phyloP scores from a whole-genome alignment of 2,888 invertebrate species.

The Homarus gammarus region DNA sequence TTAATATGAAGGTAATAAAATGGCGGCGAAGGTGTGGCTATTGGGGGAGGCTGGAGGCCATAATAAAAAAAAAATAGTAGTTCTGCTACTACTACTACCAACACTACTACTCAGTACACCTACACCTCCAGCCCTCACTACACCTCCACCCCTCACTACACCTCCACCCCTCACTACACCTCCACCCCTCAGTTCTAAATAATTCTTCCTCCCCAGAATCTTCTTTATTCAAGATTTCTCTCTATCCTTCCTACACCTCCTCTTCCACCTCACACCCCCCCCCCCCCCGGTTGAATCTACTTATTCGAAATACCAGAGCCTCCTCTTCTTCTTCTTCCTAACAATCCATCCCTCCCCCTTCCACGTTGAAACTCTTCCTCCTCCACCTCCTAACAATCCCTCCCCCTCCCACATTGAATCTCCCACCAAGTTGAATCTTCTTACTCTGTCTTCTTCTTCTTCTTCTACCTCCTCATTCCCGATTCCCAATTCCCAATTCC shows the following conservation, averaged over 20 bases:
- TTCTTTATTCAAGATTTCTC: background rate
- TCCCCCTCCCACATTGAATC: slow-evolving; percentile 8
- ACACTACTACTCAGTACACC: no score
- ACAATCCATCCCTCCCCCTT: background rate
- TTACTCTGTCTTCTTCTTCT: slow-evolving; percentile 19
- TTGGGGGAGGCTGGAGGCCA: no score
- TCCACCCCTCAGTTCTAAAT: no score
- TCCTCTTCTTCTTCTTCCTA: background rate
- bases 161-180: background rate
- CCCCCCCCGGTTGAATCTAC: background rate
- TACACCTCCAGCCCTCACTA: no score
- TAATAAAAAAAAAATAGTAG: no score
- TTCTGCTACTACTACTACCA: no score
- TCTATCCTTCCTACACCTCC: background rate
- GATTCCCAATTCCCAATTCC: slow-evolving; percentile 65
- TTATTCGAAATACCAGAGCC: background rate
- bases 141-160: no score
- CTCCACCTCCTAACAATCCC: background rate
- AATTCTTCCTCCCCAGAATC: background rate
- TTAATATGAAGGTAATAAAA: no score
- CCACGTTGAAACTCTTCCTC: background rate
- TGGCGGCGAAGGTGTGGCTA: no score
- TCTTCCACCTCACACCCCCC: no score
- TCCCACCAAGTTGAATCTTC: background rate
- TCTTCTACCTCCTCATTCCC: slow-evolving; percentile 28